phyloP scores from a whole-genome alignment of 2,888 invertebrate species.

The Dorcus hopei region DNA sequence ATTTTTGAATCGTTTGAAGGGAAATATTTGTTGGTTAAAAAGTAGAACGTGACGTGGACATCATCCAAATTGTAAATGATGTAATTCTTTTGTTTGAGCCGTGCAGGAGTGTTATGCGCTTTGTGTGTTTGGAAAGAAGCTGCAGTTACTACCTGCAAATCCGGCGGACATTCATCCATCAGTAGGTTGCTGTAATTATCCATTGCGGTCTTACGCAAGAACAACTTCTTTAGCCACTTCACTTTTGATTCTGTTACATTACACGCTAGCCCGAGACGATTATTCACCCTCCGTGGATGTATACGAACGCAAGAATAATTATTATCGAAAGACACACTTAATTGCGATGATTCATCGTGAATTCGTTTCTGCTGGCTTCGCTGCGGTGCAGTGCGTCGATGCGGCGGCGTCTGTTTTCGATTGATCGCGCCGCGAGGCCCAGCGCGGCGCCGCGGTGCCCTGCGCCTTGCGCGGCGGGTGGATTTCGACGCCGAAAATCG shows the following conservation, averaged over 20 bases:
- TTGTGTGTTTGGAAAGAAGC: no score
- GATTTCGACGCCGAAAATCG: no score
- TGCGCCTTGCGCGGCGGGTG: conserved; percentile 29
- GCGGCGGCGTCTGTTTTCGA: conserved; percentile 13
- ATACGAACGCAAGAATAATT: neutral
- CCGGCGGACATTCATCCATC: conserved; percentile 44
- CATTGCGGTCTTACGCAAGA: conserved; percentile 31
- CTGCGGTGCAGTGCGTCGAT: conserved; percentile 13
- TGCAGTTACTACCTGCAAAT: conserved; percentile 35
- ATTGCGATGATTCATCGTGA: conserved; percentile 7
- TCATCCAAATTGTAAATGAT: no score
- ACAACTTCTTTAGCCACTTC: conserved; percentile 31
- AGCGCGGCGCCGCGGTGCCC: conserved; percentile 33
- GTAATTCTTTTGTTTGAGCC: no score
- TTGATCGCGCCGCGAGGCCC: conserved; percentile 33
- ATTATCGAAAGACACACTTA: conserved; percentile 3
- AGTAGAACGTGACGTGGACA: no score
- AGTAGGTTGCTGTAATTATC: conserved; percentile 38
- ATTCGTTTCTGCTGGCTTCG: neutral
- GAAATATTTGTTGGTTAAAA: no score
- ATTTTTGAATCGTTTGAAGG: no score
- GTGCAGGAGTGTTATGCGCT: no score
- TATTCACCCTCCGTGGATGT: neutral
- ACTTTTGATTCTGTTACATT: conserved; percentile 24
- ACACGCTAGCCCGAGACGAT: conserved; percentile 6